Evolutionary conservation across 2,888 invertebrate species (phyloP).

Genomic region (Lysandra coridon): DNA sequence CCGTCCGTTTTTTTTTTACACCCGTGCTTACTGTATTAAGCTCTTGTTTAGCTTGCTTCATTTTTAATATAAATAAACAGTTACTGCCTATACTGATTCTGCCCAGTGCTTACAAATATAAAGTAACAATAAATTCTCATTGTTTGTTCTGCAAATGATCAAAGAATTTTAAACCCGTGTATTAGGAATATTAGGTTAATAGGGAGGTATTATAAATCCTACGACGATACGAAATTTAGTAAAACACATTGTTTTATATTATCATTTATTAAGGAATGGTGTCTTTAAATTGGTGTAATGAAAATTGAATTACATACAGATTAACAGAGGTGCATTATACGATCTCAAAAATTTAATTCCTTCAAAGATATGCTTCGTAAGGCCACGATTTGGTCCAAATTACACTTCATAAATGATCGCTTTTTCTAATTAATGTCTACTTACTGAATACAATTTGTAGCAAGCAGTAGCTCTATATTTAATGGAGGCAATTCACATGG

Average conservation of each 20-base stretch:
- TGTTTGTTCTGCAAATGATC: not conserved
- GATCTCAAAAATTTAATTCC: conserved; percentile 8
- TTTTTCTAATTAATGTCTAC: not conserved
- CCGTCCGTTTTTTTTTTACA: too few species aligned
- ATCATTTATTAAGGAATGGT: conserved; percentile 64
- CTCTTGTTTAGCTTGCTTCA: too few species aligned
- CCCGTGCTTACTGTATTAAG: too few species aligned
- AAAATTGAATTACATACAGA: conserved; percentile 8
- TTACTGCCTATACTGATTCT: not conserved
- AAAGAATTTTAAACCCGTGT: not conserved
- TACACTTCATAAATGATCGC: not conserved
- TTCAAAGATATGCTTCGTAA: conserved; percentile 1
- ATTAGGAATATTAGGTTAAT: too few species aligned
- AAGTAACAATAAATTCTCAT: not conserved
- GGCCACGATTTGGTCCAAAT: conserved; percentile 1
- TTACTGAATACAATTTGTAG: not conserved
- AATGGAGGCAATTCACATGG: not conserved
- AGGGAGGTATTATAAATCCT: too few species aligned
- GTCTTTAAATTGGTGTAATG: conserved; percentile 45
- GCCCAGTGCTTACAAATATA: not conserved
- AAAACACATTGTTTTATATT: conserved; percentile 32
- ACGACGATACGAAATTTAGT: not conserved
- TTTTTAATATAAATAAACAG: not conserved
- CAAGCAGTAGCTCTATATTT: not conserved
- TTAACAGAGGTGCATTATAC: conserved; percentile 10